Evolutionary conservation across 2,797 vertebrate genomes (phyloP), one percentile per base, ranked within the genome.

Genomic region (Anas bernieri): DNA sequence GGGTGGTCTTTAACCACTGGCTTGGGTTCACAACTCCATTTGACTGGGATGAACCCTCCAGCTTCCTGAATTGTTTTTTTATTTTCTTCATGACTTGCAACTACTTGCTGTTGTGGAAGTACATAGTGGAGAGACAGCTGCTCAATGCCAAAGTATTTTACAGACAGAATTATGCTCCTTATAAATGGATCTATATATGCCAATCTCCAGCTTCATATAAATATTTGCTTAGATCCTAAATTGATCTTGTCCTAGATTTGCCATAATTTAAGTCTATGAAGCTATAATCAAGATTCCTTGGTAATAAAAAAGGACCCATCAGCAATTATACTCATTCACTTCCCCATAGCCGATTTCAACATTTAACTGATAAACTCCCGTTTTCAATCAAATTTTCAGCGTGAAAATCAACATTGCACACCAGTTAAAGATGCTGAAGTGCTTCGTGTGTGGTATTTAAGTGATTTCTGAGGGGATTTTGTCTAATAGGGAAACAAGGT

Each of bases 151-250:
- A 28, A 64, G 67, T 28, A 20, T 90, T 94, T 94, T 73, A 73
- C 83, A 91, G 52, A 52, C 43, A 87, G 92, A 92, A 94, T 72
- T 84, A 88, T 67, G 58, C 56, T 96, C 63, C 87, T 96, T 97
- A 94, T 94, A 97, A 96, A 72, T 0, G 2, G 93, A 96, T 77
- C 89, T 81, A 92, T 95, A 86, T 77, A 61, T 95, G 93, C 82
- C 94, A 92, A 41, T 92, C 93, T 97, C 45, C 77, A 77, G 37
- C 50, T 69, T 94, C 77, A 85, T 93, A 23, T 86, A 91, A 94
- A 97, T 93, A 93, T 97, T 96, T 94, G 85, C 91, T 96, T 92
- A 93, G 93, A 90, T 81, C 77, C 85, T 95, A 95, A 97, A 97
- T 96, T 96, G 96, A 95, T 92, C 77, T 95, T 91, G 92, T 95